Base-by-base conservation (phyloP, 2,113 vertebrate species). In the Motacilla tschutschensis region DNA sequence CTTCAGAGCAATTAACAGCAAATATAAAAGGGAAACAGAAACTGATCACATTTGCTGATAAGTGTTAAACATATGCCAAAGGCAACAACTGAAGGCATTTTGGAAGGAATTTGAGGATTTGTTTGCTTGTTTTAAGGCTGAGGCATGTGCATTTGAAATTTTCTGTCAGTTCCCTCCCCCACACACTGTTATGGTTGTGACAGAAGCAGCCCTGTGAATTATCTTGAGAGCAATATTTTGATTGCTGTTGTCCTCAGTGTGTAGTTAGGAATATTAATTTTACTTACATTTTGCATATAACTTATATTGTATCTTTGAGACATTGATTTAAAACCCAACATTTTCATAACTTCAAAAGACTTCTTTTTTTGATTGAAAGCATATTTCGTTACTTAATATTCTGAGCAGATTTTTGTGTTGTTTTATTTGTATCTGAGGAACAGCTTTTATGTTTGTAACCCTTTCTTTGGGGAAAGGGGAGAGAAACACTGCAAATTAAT, bases 11-110 rank as follows among this genome's bases (percentile, higher is more conserved):
- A 17, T 78, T 83, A 67, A 67, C 66, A 81, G 59, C 36, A 81
- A 74, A 79, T 72, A 41, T 70, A 31, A 64, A 70, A 85, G 14
- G 63, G 51, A 84, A 88, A 33, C 79, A 87, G 47, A 83, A 70
- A 55, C 17, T 14, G 79, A 93, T 90, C 3, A 4, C 15, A 63
- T 38, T 11, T 88, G 69, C 67, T 90, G 92, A 90, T 93, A 87
- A 81, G 13, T 17, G 59, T 48, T 89, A 86, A 44, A 26, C 26
- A 31, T 11, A 1, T 75, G 88, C 77, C 59, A 71, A 89, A 76
- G 63, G 24, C 66, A 94, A 16, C 46, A 85, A 15, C 59, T 59
- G 4, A 51, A 79, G 66, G 60, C 31, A 17, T 54, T 40, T 59
- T 88, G 88, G 77, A 81, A 79, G 67, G 78, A 81, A 79, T 54